phyloP scores from a whole-genome alignment of 2,113 vertebrate genomes.

The Prolemur simus region DNA sequence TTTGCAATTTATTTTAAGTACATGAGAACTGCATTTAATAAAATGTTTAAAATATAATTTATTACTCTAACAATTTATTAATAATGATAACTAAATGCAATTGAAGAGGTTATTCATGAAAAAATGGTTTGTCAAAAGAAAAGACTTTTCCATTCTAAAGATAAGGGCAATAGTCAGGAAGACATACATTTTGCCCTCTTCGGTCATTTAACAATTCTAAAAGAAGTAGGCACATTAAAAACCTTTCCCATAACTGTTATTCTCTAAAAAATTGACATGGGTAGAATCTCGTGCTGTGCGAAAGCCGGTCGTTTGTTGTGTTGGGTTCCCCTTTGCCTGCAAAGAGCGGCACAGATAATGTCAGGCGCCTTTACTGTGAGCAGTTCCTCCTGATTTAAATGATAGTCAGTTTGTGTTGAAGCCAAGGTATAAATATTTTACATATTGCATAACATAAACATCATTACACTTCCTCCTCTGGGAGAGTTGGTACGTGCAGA shows the following conservation, averaged over 20 bases:
- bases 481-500: not conserved
- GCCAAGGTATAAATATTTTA: constrained; percentile 27
- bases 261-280: not conserved
- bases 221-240: constrained; percentile 29
- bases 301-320: not conserved
- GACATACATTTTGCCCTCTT: constrained; percentile 45
- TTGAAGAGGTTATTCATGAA: constrained; percentile 71
- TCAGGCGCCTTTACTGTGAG: not conserved
- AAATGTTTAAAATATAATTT: constrained; percentile 82
- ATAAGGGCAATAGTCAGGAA: constrained; percentile 55
- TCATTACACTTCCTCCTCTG: not conserved
- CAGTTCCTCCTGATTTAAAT: not conserved
- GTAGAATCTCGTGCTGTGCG: not conserved
- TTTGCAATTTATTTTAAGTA: constrained; percentile 81
- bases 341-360: not conserved
- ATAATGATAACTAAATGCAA: constrained; percentile 78
- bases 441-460: constrained; percentile 45
- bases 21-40: constrained; percentile 80
- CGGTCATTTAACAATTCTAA: constrained; percentile 50
- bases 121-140: constrained; percentile 68
- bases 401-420: constrained; percentile 5
- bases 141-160: constrained; percentile 57
- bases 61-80: constrained; percentile 78
- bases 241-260: constrained; percentile 37
- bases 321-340: not conserved